A percentile compares a stretch with the other conserved stretches of the same genome.
phyloP scores from a whole-genome alignment of 2,888 invertebrate genomes.

The Cyrtodaria siliqua region DNA sequence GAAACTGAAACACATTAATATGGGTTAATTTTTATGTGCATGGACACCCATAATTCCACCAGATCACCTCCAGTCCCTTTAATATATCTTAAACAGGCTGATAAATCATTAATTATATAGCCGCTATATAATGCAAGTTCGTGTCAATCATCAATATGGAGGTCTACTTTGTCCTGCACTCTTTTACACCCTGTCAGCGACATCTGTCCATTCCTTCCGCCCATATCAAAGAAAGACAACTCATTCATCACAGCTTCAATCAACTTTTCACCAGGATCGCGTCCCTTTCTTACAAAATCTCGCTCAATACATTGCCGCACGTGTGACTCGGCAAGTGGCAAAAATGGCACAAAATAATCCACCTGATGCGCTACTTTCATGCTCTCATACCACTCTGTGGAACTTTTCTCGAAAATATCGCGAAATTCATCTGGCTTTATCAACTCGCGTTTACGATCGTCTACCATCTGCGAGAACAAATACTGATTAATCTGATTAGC shows the following conservation, averaged over 20 bases:
- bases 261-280: constrained; percentile 61
- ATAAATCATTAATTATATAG: too few relatives aligned
- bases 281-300: constrained; percentile 71
- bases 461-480: constrained; percentile 64
- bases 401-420: constrained; percentile 52
- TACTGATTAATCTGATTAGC: constrained; percentile 71
- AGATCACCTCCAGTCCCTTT: too few relatives aligned
- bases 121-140: too few relatives aligned
- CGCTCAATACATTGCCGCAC: constrained; percentile 77
- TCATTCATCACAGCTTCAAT: constrained; percentile 71
- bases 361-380: constrained; percentile 66
- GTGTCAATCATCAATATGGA: constrained; percentile 59
- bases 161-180: constrained; percentile 79
- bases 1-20: too few relatives aligned
- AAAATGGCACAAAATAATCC: constrained; percentile 77
- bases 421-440: constrained; percentile 62
- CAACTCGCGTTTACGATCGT: constrained; percentile 58
- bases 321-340: constrained; percentile 79
- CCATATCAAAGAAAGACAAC: constrained; percentile 73
- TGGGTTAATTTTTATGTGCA: too few relatives aligned
- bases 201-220: constrained; percentile 63
- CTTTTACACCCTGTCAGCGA: constrained; percentile 81
- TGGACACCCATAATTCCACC: too few relatives aligned
- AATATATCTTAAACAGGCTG: too few relatives aligned
- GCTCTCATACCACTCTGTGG: constrained; percentile 71